Evolutionary conservation across 2,113 vertebrate genomes (phyloP).

Genomic region (Larimichthys polyactis): DNA sequence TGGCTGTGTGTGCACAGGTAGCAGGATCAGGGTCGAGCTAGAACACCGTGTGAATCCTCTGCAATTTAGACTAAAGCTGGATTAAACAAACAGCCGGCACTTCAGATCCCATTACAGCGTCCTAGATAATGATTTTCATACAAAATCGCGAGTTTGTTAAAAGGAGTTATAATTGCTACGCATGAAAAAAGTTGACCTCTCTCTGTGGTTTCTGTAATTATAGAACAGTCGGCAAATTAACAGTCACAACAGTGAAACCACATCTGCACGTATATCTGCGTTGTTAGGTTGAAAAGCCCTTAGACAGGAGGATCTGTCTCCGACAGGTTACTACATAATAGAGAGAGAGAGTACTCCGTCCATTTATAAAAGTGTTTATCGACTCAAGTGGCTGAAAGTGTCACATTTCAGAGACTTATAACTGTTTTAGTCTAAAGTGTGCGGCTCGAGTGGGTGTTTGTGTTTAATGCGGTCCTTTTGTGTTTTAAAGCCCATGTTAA

Average conservation of each 20-base stretch:
- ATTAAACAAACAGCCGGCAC: conserved; percentile 33
- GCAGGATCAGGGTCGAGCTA: too few species aligned
- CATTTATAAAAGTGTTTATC: conserved; percentile 40
- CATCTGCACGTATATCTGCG: conserved; percentile 14
- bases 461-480: neutral
- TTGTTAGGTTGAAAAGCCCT: conserved; percentile 32
- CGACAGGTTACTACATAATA: conserved; percentile 27
- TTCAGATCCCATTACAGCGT: conserved; percentile 37
- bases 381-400: conserved; percentile 37
- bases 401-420: conserved; percentile 15
- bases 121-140: conserved; percentile 41
- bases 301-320: neutral
- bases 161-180: conserved; percentile 11
- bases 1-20: too few species aligned
- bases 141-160: conserved; percentile 18
- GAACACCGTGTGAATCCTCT: too few species aligned
- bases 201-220: conserved; percentile 45
- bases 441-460: neutral
- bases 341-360: neutral
- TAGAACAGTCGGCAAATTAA: conserved; percentile 28
- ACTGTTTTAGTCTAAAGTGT: neutral
- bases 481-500: neutral
- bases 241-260: conserved; percentile 34
- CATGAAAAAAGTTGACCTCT: neutral
- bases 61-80: neutral